Evolutionary conservation across 2,113 vertebrate genomes (phyloP).

Genomic region (Cryptotis parvus): DNA sequence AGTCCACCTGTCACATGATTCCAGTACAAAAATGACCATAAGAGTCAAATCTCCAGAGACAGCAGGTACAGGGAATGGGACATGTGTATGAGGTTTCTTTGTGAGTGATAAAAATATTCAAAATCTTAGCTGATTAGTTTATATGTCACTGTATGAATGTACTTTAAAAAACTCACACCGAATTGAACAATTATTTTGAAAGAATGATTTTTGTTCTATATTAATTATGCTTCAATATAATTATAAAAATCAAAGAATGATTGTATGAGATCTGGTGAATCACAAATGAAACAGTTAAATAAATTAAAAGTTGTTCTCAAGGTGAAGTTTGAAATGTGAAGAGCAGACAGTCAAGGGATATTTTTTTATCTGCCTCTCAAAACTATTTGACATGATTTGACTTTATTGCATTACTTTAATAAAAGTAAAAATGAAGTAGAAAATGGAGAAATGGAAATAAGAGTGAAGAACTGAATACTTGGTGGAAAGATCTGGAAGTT

Average conservation of each 20-base stretch:
- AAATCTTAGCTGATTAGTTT: not conserved
- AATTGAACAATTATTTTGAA: constrained; percentile 4
- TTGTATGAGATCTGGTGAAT: too few species aligned
- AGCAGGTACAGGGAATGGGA: not conserved
- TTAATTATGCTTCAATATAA: not conserved
- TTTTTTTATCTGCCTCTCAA: too few species aligned
- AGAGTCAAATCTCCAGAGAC: not conserved
- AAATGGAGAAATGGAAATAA: too few species aligned
- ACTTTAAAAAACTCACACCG: not conserved
- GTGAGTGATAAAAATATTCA: not conserved
- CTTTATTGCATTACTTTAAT: too few species aligned
- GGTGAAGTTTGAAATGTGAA: too few species aligned
- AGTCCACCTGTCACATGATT: not conserved
- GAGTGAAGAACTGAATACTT: too few species aligned
- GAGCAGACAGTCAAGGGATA: too few species aligned
- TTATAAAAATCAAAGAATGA: not conserved
- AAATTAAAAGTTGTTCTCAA: too few species aligned
- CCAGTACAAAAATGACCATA: not conserved
- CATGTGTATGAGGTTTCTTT: not conserved
- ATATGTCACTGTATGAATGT: not conserved
- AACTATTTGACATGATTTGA: too few species aligned
- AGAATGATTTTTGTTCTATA: not conserved
- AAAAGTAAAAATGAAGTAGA: too few species aligned
- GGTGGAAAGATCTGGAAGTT: not conserved
- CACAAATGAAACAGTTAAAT: too few species aligned